These are phyloP conservation scores for Ochropleura plecta DNA, from an alignment of 2,888 invertebrate genomes.

Conservation along the genomic window DNA sequence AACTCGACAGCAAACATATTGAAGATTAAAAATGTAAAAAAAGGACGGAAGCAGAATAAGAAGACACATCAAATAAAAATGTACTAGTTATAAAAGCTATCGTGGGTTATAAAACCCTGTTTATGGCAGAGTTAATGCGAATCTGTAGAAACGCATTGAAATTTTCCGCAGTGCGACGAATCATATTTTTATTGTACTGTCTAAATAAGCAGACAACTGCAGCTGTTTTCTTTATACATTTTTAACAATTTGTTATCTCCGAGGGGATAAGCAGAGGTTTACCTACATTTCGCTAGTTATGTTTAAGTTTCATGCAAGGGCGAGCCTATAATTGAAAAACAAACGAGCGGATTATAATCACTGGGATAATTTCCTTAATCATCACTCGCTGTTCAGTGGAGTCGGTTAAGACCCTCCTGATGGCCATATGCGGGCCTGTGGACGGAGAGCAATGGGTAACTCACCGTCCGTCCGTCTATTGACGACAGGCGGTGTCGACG, in stretches of 20 bases:
- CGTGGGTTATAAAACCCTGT: conserved; percentile 35
- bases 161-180: conserved; percentile 76
- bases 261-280: too few relatives aligned
- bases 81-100: conserved; percentile 14
- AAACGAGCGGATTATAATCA: too few relatives aligned
- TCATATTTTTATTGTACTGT: conserved; percentile 17
- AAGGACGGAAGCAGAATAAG: conserved; percentile 7
- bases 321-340: too few relatives aligned
- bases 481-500: too few relatives aligned
- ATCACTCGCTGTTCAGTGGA: too few relatives aligned
- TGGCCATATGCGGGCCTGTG: too few relatives aligned
- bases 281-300: too few relatives aligned
- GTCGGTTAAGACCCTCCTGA: too few relatives aligned
- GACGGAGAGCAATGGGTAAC: too few relatives aligned
- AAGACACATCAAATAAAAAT: conserved; percentile 6
- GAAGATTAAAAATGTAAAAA: neutral
- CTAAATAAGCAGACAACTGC: conserved; percentile 33
- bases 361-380: too few relatives aligned
- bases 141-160: conserved; percentile 56
- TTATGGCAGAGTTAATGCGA: conserved; percentile 40
- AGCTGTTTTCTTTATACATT: conserved; percentile 5
- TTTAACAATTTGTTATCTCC: conserved; percentile 2
- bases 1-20: conserved; percentile 23
- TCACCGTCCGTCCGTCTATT: too few relatives aligned
- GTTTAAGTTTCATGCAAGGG: neutral